Base-by-base conservation (phyloP, 2,113 vertebrate species). In the Centropus unirufus region DNA sequence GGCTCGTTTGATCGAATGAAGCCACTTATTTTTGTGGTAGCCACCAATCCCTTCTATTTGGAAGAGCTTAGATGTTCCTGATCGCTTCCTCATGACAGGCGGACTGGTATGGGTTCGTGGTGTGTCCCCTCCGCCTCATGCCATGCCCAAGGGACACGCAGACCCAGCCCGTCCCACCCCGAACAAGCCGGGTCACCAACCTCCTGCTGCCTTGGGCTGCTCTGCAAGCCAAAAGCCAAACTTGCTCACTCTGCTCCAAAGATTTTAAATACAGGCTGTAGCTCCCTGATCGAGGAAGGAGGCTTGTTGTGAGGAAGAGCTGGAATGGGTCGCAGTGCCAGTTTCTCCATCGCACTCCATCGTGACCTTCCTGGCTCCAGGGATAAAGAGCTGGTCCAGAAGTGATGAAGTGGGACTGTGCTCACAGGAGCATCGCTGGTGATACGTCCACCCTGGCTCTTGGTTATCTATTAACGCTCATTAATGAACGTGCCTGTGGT, bases 371-470 rank as follows among this genome's bases (percentile, higher is more conserved):
- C 64, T 61, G 32, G 62, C 27, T 39, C 6, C 6, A 36, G 23
- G 5, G 23, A n/a, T 44, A 24, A 17, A 76, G 74, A 47, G 54
- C 44, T 46, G 87, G 54, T 59, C 29, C 36, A 46, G 59, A 75
- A 32, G 21, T 0, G 0, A 5, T 64, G 44, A 67, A 14, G 32
- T 22, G 19, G n/a, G 54, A 44, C 47, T 44, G 40, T 0, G 0
- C 19, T 42, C 52, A 64, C 61, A 54, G 29, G 23, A 66, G 34
- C 58, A 19, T 49, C 59, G 5, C 55, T 44, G 59, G 26, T 57
- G 68, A 27, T 23, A 23, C 4, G 10, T 40, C 73, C 8, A 0
- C 1, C 0, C 40, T 62, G 69, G 40, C 55, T 36, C 21, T 66
- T 51, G 15, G 12, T 57, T 78, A 24, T n/a, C n/a, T 42, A 26